Percentiles rank a stretch among this genome's conserved stretches.
Conservation (phyloP, 2,113 vertebrate species). For the Xiphophorus couchianus region DNA sequence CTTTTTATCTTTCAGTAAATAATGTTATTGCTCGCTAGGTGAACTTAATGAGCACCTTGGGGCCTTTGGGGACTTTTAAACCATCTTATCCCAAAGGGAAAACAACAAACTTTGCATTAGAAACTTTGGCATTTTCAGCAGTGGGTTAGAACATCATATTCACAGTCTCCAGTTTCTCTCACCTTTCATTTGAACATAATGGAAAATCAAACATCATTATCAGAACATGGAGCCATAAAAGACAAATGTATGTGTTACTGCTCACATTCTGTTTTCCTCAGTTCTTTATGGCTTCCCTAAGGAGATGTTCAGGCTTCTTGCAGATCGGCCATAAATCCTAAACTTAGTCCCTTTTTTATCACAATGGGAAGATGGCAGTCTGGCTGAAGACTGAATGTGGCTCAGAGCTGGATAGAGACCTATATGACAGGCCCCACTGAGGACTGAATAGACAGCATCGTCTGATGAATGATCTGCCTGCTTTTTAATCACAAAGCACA, state of each 20-base stretch:
- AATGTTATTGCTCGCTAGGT: constrained; percentile 53
- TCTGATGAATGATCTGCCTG: constrained; percentile 62
- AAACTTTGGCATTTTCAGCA: constrained; percentile 43
- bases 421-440: constrained; percentile 63
- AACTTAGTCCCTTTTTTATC: constrained; percentile 57
- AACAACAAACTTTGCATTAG: constrained; percentile 54
- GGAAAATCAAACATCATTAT: constrained; percentile 79
- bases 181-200: constrained; percentile 73
- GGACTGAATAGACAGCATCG: constrained; percentile 64
- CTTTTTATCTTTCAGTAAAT: constrained; percentile 50
- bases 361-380: constrained; percentile 67
- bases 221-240: constrained; percentile 75
- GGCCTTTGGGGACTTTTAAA: constrained; percentile 37
- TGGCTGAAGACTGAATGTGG: constrained; percentile 78
- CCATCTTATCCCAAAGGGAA: constrained; percentile 36
- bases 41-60: constrained; percentile 63
- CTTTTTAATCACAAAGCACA: constrained; percentile 65
- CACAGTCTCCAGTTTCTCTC: constrained; percentile 48
- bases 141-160: constrained; percentile 45
- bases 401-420: constrained; percentile 65
- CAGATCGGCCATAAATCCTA: constrained; percentile 71
- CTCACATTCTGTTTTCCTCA: constrained; percentile 64
- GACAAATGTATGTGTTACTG: constrained; percentile 70
- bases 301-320: constrained; percentile 69
- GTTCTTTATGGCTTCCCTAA: constrained; percentile 74